These are phyloP conservation scores for Criorhina ranunculi DNA, from an alignment of 2,888 invertebrate genomes.

Conservation along the genomic window DNA sequence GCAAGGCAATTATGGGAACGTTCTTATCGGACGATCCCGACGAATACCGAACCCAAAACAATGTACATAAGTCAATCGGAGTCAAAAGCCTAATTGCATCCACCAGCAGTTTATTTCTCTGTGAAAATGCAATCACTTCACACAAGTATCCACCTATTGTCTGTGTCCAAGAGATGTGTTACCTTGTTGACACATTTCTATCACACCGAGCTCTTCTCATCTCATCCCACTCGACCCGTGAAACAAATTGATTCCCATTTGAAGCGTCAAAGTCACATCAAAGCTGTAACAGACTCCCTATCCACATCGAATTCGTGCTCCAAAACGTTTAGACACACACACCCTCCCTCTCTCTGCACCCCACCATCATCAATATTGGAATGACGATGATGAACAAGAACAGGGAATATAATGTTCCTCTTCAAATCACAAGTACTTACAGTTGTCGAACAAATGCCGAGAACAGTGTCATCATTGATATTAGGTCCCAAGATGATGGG, in stretches of 20 bases:
- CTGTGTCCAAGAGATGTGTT: slow-evolving; percentile 13
- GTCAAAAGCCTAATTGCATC: slow-evolving; percentile 35
- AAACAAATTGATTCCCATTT: slow-evolving; percentile 61
- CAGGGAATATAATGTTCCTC: slow-evolving; percentile 36
- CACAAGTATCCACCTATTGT: not conserved
- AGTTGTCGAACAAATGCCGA: slow-evolving; percentile 47
- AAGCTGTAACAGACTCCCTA: slow-evolving; percentile 24
- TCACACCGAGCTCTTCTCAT: slow-evolving; percentile 28
- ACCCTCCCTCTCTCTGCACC: not conserved
- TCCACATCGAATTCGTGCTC: not conserved
- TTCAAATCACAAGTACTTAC: slow-evolving; percentile 40
- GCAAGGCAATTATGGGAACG: slow-evolving; percentile 32
- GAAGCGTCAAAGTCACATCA: slow-evolving; percentile 44
- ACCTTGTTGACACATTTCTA: slow-evolving; percentile 57
- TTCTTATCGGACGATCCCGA: slow-evolving; percentile 10
- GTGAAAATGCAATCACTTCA: slow-evolving; percentile 15
- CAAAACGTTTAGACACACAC: no score
- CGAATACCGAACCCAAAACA: slow-evolving; percentile 6
- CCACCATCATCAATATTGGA: no score
- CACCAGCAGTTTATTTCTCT: slow-evolving; percentile 2
- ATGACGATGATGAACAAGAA: slow-evolving; percentile 15
- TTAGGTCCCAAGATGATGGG: slow-evolving; percentile 28
- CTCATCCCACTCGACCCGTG: slow-evolving; percentile 8
- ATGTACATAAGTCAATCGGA: slow-evolving; percentile 14
- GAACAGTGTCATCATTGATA: slow-evolving; percentile 30